phyloP scores from a whole-genome alignment of 2,113 vertebrate genomes.

The Semnornis frantzii region DNA sequence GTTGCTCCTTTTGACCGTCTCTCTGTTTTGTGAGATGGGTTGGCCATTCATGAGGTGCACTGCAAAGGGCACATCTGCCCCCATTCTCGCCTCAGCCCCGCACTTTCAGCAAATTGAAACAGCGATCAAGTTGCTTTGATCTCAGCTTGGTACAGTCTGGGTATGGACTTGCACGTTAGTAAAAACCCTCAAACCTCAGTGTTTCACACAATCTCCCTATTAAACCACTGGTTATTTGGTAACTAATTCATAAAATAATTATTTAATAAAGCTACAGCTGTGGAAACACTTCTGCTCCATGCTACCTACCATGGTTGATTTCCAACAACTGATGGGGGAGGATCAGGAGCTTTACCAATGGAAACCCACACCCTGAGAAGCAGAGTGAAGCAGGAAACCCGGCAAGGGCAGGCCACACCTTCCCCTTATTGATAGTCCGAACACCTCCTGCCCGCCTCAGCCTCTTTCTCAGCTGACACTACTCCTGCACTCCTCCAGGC shows the following conservation, averaged over 20 bases:
- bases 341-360: background rate
- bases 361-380: fast-evolving
- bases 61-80: background rate
- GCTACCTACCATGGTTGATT: background rate
- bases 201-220: background rate
- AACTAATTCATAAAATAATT: background rate
- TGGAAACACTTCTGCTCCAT: background rate
- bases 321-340: fast-evolving
- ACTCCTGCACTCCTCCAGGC: fast-evolving
- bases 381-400: background rate
- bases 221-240: background rate
- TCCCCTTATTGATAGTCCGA: background rate
- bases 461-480: background rate
- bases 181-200: background rate
- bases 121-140: background rate
- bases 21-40: background rate
- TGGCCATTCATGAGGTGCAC: background rate
- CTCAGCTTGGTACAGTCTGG: background rate
- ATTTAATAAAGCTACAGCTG: background rate
- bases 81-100: background rate
- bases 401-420: fast-evolving
- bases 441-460: fast-evolving
- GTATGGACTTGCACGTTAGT: background rate
- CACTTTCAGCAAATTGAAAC: background rate
- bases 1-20: background rate